Evolutionary conservation across 1,140 invertebrate species (phyloP).

Genomic region (Magallana gigas): DNA sequence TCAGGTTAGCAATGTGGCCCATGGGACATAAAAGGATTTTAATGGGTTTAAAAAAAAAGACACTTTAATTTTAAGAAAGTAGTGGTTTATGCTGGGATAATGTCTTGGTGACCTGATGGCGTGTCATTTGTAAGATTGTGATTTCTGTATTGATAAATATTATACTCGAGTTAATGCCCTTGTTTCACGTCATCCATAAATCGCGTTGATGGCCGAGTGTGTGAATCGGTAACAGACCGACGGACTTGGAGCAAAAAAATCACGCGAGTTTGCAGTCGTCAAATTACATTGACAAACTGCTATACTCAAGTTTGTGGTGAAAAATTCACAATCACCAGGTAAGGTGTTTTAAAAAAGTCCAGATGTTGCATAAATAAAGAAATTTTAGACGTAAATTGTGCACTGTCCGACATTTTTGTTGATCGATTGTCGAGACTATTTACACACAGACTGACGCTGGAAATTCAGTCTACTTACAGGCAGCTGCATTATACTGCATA

Average conservation of each 20-base stretch:
- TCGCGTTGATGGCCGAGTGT: background rate
- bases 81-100: too few relatives aligned
- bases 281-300: background rate
- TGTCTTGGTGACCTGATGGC: too few relatives aligned
- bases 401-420: constrained; percentile 24
- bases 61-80: too few relatives aligned
- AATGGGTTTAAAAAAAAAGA: too few relatives aligned
- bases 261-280: constrained; percentile 22
- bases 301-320: background rate
- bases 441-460: too few relatives aligned
- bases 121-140: too few relatives aligned
- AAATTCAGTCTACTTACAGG: too few relatives aligned
- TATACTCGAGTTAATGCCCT: background rate
- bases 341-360: background rate
- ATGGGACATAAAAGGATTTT: too few relatives aligned
- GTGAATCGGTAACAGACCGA: background rate
- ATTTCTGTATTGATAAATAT: too few relatives aligned
- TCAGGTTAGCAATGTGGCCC: too few relatives aligned
- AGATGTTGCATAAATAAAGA: background rate
- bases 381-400: background rate
- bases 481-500: too few relatives aligned
- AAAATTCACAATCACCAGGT: background rate
- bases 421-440: background rate
- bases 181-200: background rate
- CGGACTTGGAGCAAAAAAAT: background rate